These are phyloP conservation scores for Drosophila maculinotata DNA, from an alignment of 2,888 invertebrate species.

Conservation along the genomic window DNA sequence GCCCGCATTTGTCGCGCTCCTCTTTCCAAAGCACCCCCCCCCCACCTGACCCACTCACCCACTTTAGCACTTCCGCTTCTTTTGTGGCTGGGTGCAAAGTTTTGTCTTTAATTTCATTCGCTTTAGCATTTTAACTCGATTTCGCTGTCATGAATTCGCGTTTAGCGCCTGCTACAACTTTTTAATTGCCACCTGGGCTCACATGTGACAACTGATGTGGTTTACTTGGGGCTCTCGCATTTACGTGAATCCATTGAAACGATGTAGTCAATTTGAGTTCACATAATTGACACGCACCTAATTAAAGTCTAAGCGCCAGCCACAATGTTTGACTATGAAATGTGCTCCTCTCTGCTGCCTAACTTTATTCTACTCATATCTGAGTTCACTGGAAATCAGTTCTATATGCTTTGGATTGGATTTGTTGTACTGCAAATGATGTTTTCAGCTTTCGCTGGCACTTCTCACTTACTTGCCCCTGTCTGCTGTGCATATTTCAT, in stretches of 20 bases:
- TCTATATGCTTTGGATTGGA: too few relatives aligned
- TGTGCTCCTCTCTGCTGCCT: too few relatives aligned
- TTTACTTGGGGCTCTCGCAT: constrained; percentile 2
- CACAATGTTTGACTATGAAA: too few relatives aligned
- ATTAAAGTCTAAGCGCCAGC: constrained; percentile 31
- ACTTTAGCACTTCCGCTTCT: constrained; percentile 1
- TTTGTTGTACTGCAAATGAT: too few relatives aligned
- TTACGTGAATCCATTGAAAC: neutral
- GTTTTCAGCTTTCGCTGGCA: too few relatives aligned
- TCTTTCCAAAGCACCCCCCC: neutral
- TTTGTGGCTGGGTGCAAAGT: constrained; percentile 44
- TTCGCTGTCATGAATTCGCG: constrained; percentile 45
- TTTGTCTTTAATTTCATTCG: constrained; percentile 69
- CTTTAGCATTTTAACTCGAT: constrained; percentile 64
- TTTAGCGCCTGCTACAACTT: constrained; percentile 63
- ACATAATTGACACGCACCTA: constrained; percentile 21
- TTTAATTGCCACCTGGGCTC: constrained; percentile 65
- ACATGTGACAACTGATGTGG: constrained; percentile 35
- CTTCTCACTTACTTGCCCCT: too few relatives aligned
- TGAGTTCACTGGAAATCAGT: too few relatives aligned
- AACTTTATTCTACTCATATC: too few relatives aligned
- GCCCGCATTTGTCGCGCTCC: constrained; percentile 28
- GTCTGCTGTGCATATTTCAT: too few relatives aligned
- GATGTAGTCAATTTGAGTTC: constrained; percentile 24
- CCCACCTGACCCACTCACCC: neutral